phyloP scores from a whole-genome alignment of 2,888 invertebrate species.

The Acronicta aceris region DNA sequence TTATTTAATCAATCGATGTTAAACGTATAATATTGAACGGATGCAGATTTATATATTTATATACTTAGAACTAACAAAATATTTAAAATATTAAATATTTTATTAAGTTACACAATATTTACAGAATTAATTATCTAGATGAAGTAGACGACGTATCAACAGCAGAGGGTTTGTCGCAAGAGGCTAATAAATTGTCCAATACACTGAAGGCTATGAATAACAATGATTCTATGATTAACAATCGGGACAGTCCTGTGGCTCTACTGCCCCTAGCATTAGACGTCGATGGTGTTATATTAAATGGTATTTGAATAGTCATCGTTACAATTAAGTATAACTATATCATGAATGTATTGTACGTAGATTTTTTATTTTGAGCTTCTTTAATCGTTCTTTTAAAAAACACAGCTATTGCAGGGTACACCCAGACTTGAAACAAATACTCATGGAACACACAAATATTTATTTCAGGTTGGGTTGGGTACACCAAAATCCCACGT shows the following conservation, averaged over 20 bases:
- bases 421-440: too few species aligned
- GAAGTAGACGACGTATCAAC: conserved; percentile 16
- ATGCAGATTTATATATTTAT: too few species aligned
- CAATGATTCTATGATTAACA: conserved; percentile 27
- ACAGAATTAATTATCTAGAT: conserved; percentile 30
- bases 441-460: too few species aligned
- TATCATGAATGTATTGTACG: background rate
- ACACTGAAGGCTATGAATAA: conserved; percentile 15
- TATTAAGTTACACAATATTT: conserved; percentile 13
- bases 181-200: conserved; percentile 26
- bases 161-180: conserved; percentile 8
- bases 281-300: conserved; percentile 45
- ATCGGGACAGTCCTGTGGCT: conserved; percentile 7
- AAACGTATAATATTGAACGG: too few species aligned
- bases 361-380: too few species aligned
- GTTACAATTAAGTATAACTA: background rate
- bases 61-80: too few species aligned
- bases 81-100: background rate
- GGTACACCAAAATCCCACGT: too few species aligned
- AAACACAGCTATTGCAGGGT: too few species aligned
- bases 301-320: conserved; percentile 33
- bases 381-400: too few species aligned
- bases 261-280: conserved; percentile 41
- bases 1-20: too few species aligned
- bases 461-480: too few species aligned